These are phyloP conservation scores for Gobio occitaniae DNA, from an alignment of 2,797 vertebrate genomes.

Conservation along the genomic window DNA sequence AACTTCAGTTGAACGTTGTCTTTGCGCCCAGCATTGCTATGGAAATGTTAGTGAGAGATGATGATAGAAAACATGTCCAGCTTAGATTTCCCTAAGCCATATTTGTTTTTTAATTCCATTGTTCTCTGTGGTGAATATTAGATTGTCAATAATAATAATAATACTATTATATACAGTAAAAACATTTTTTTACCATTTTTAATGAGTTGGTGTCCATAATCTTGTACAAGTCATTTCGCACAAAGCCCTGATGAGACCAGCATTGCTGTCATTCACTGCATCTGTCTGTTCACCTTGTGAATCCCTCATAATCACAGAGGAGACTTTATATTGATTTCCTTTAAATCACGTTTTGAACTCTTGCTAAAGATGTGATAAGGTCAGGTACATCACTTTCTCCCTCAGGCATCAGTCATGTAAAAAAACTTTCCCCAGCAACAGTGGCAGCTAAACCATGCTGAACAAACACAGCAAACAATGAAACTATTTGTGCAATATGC, in stretches of 20 bases:
- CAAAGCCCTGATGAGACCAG: background rate
- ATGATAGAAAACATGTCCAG: too few species aligned
- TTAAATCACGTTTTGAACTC: conserved; percentile 14
- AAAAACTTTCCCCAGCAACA: conserved; percentile 31
- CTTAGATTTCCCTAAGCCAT: background rate
- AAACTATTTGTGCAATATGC: conserved; percentile 9
- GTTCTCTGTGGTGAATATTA: too few species aligned
- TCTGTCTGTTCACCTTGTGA: background rate
- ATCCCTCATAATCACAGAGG: background rate
- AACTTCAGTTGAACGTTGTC: background rate
- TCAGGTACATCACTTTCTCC: background rate
- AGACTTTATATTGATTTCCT: conserved; percentile 13
- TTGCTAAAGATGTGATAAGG: conserved; percentile 9
- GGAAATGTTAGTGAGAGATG: too few species aligned
- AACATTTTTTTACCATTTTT: background rate
- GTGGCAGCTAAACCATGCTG: conserved; percentile 26
- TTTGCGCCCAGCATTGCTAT: background rate
- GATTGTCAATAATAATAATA: too few species aligned
- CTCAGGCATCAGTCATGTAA: background rate
- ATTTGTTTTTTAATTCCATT: background rate
- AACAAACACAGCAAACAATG: conserved; percentile 26
- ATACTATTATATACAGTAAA: too few species aligned
- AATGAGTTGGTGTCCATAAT: background rate
- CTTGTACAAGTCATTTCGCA: background rate
- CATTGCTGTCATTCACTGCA: background rate